These are phyloP conservation scores for Metellina segmentata DNA, from an alignment of 2,888 invertebrate species.

Conservation along the genomic window DNA sequence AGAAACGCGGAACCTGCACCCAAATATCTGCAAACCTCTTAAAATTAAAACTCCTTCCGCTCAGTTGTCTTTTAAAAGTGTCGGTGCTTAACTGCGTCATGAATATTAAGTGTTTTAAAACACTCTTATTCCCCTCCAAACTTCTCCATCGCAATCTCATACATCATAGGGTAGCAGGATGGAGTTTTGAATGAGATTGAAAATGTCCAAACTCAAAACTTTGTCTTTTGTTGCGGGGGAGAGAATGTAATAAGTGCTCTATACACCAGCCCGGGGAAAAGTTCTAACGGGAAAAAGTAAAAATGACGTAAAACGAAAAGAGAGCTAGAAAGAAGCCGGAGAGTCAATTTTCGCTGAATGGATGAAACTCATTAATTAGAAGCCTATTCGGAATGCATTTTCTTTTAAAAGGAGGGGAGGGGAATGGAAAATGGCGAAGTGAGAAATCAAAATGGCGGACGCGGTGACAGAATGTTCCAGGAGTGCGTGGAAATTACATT, in stretches of 20 bases:
- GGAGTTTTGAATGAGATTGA: constrained; percentile 8
- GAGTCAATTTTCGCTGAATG: constrained; percentile 37
- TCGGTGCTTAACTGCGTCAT: constrained; percentile 1
- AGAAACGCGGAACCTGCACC: no score
- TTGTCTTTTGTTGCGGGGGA: constrained; percentile 5
- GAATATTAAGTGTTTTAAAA: constrained; percentile 27
- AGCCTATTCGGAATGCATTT: constrained; percentile 7
- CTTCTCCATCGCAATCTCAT: not conserved
- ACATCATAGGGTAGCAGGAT: not conserved
- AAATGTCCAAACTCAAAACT: constrained; percentile 19
- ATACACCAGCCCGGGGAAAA: not conserved
- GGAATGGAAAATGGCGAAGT: not conserved
- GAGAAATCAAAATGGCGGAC: not conserved
- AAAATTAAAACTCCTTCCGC: not conserved
- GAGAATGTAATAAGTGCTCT: not conserved
- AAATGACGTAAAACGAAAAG: not conserved
- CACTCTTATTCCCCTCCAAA: not conserved
- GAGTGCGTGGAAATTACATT: not conserved
- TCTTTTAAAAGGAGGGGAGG: not conserved
- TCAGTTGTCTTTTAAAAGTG: not conserved
- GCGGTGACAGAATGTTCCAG: not conserved
- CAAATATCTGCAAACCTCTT: not conserved
- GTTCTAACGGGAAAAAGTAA: not conserved
- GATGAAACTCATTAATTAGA: constrained; percentile 53
- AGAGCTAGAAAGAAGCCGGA: not conserved